Base-by-base conservation (phyloP, 2,113 vertebrate species). In the Salvelinus sp. region DNA sequence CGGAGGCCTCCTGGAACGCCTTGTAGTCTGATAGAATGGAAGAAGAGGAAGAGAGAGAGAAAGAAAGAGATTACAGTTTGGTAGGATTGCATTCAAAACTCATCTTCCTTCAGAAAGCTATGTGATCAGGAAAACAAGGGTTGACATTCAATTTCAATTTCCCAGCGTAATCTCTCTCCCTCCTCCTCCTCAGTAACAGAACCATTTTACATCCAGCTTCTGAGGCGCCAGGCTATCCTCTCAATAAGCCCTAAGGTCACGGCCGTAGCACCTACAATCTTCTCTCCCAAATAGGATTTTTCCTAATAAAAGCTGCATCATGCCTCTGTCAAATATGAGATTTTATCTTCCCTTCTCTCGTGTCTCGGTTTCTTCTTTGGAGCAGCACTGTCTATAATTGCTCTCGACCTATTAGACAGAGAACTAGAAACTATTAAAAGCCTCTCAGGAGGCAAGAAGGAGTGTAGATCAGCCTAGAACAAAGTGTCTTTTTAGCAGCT, bases 1-100 rank as follows among this genome's bases (percentile, higher is more conserved):
- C 96, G 0, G 97, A 96, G 0, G 98, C 96, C 85, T 96, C 95
- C 89, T 96, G 95, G 81, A 98, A 99, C 20, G 96, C 95, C 85
- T 94, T 96, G 85, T 93, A 99, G 89, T 99, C 98, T 99, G 90
- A 74, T 63, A 80, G 79, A 79, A 78, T 76, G 66, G 54, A 67
- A 38, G 27, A 77, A 30, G 48, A 2, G 69, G 5, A 38, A 78
- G 60, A 76, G 69, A 73, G 23, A 77, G 62, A 75, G 65, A 38
- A 14, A 72, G 76, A 78, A 65, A 71, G 14, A 22, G 25, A 74
- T 68, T 68, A 38, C 20, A 63, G 50, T 78, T 18, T 12, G 13
- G 72, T 2, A 44, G 2, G 33, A 1, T 44, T 30, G 13, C 54
- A 82, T 77, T 71, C 54, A 13, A 25, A 5, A 69, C 27, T 63